Evolutionary conservation across 2,113 vertebrate species (phyloP), one percentile per base, ranked within the genome.

Genomic region (Acanthochromis polyacanthus): DNA sequence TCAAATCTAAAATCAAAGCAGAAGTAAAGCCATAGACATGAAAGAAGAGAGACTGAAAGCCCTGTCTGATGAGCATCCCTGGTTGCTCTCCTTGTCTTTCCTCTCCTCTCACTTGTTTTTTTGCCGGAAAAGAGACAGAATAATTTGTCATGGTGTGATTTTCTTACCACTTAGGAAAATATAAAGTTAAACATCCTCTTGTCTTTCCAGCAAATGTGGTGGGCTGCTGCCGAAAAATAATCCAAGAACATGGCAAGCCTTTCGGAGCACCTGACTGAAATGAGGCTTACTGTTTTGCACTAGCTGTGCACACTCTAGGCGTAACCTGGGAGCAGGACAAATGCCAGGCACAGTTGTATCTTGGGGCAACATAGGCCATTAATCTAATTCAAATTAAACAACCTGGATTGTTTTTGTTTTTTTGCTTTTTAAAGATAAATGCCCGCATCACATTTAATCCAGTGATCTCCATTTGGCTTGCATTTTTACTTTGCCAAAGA

Each of bases 1-100:
- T 55, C 57, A 78, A 92, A 88, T 84, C 73, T 81, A 43, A 85
- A 90, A 91, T 92, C 89, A 92, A 91, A 92, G 90, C 75, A 69
- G 66, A 75, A 81, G 74, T 80, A 83, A 87, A 90, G 43, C 40
- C 73, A 10, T 22, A 14, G 71, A 91, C 88, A 91, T 89, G 76
- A 90, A 91, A 91, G 85, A 62, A 68, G 38, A 61, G 63, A 80
- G 78, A 48, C 77, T 80, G 86, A 81, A 69, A 86, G 78, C 60
- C 30, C 23, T 17, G 67, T 45, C 61, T 85, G 85, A 87, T 80
- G 68, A 82, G 73, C 56, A 71, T 36, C 71, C 28, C 51, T 67
- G 74, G 53, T 70, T 69, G 61, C 36, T 71, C 43, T 69, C 52
- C 57, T 63, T 65, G 63, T 77, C 64, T 48, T 45, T 66, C 62